phyloP scores from a whole-genome alignment of 1,140 invertebrate species.

The Drosophila insularis region DNA sequence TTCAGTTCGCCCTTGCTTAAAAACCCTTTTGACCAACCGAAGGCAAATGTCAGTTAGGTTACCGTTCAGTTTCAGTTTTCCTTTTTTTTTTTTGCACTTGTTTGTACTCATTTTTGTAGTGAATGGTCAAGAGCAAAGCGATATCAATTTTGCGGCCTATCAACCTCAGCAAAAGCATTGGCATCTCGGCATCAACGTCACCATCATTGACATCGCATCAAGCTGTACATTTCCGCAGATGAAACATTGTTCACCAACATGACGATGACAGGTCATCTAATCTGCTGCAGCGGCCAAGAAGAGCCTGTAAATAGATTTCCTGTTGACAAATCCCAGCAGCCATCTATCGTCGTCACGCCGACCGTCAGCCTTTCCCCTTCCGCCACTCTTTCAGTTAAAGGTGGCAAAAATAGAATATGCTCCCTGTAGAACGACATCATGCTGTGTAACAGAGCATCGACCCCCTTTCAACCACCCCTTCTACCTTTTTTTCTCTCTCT shows the following conservation, averaged over 20 bases:
- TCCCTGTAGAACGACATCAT: constrained; percentile 6
- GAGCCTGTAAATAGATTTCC: constrained; percentile 23
- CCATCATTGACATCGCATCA: constrained; percentile 45
- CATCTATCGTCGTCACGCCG: not conserved
- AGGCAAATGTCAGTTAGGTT: constrained; percentile 7
- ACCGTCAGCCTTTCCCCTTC: not conserved
- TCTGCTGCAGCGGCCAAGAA: constrained; percentile 41
- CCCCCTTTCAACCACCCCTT: not conserved
- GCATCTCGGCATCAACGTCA: constrained; percentile 31
- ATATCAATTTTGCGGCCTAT: constrained; percentile 62
- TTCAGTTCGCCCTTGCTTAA: not conserved
- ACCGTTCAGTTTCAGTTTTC: not conserved
- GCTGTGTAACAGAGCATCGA: not conserved
- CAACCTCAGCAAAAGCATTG: not conserved
- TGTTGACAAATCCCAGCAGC: constrained; percentile 9
- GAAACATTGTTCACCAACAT: constrained; percentile 42
- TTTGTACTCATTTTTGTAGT: constrained; percentile 17
- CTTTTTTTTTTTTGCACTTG: not conserved
- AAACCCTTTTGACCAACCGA: constrained; percentile 9
- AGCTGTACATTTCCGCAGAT: constrained; percentile 61
- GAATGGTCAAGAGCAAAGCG: constrained; percentile 31
- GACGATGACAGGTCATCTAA: constrained; percentile 51
- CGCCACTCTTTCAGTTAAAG: not conserved
- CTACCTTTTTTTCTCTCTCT: too few species aligned
- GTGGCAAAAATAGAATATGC: constrained; percentile 51